Conservation (phyloP, 2,113 vertebrate species). For the Rhinoptilus africanus region DNA sequence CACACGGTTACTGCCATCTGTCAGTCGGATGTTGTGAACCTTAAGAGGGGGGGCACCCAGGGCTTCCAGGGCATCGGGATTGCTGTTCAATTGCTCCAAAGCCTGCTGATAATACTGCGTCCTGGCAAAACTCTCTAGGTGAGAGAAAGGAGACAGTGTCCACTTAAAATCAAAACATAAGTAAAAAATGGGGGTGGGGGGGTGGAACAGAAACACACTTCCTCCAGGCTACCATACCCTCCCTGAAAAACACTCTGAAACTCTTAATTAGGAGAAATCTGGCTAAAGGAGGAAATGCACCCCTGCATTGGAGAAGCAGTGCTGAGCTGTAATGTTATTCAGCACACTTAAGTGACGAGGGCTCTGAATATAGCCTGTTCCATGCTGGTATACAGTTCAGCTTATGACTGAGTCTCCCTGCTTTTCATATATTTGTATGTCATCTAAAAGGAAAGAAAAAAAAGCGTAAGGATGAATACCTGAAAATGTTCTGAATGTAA, state of each 20-base stretch:
- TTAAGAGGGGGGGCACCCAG: slow-evolving; percentile 80
- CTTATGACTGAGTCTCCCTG: neutral
- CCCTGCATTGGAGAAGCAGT: neutral
- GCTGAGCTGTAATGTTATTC: neutral
- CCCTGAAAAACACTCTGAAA: neutral
- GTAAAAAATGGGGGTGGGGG: no score
- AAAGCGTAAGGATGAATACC: neutral
- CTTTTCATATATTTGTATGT: neutral
- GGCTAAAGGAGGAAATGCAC: neutral
- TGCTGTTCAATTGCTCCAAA: slow-evolving; percentile 74
- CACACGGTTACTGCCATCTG: slow-evolving; percentile 72
- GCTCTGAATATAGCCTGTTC: neutral
- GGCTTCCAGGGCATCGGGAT: slow-evolving; percentile 72
- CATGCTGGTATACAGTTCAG: neutral
- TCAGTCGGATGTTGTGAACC: slow-evolving; percentile 79
- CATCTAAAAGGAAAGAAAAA: neutral
- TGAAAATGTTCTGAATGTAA: neutral
- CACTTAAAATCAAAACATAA: neutral
- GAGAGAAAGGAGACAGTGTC: neutral
- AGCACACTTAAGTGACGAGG: neutral
- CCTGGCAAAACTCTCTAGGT: slow-evolving; percentile 70
- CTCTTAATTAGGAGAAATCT: neutral
- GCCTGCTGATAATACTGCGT: slow-evolving; percentile 79
- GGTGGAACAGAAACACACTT: neutral
- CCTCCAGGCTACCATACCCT: neutral